Conservation (phyloP, 1,140 invertebrate genomes). For the Drosophila repleta region DNA sequence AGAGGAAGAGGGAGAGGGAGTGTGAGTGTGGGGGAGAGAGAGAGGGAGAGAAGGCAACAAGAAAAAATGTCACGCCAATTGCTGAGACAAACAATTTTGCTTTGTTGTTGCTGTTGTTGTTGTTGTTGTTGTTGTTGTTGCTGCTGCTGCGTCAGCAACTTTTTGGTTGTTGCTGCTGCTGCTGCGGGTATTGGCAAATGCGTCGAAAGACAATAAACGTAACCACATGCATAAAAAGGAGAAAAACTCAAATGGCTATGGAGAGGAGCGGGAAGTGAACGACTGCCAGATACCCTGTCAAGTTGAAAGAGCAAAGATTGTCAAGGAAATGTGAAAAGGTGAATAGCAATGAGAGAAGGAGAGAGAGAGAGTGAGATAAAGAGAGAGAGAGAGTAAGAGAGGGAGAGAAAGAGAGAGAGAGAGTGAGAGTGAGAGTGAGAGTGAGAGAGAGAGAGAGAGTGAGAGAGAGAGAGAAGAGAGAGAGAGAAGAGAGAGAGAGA, state of each 20-base stretch:
- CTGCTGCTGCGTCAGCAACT: constrained; percentile 38
- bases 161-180: constrained; percentile 27
- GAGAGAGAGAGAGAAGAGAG: no score
- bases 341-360: no score
- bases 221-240: constrained; percentile 42
- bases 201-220: constrained; percentile 58
- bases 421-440: no score
- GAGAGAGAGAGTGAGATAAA: no score
- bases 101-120: constrained; percentile 10
- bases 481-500: no score
- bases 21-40: neutral
- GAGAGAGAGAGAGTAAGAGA: no score
- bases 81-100: constrained; percentile 56
- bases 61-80: constrained; percentile 43
- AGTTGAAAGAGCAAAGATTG: no score
- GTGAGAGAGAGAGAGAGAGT: no score
- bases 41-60: neutral
- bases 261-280: neutral
- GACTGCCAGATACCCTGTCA: neutral
- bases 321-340: no score
- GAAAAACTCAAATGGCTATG: constrained; percentile 1
- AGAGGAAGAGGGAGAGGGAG: neutral
- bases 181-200: constrained; percentile 53
- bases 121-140: constrained; percentile 21
- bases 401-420: no score